Percentiles rank a stretch among this genome's conserved stretches.
Evolutionary conservation across 2,888 invertebrate species (phyloP).

Genomic region (Phyllotreta striolata): DNA sequence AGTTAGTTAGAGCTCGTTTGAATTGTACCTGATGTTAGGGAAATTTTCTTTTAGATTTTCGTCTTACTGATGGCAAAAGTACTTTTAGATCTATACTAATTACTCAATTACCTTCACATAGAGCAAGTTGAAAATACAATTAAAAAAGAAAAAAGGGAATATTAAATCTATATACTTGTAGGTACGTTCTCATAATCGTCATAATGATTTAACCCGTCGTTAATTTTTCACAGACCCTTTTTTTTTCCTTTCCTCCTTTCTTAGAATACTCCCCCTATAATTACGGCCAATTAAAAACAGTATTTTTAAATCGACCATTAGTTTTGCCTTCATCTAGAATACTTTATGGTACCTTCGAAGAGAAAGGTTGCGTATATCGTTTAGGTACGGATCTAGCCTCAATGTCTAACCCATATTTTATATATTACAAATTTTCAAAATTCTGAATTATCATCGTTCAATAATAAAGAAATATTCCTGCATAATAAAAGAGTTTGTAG

Average conservation of each 20-base stretch:
- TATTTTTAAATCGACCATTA: constrained; percentile 35
- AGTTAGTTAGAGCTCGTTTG: constrained; percentile 7
- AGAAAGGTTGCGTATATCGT: not conserved
- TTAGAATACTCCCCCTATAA: constrained; percentile 38
- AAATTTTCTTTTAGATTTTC: no score
- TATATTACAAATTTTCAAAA: not conserved
- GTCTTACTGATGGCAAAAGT: no score
- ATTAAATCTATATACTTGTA: no score
- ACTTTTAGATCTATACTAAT: no score
- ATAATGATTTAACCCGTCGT: constrained; percentile 30
- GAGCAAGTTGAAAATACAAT: no score
- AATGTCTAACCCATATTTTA: not conserved
- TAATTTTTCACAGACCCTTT: constrained; percentile 34
- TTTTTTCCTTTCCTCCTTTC: constrained; percentile 27
- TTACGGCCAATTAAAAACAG: constrained; percentile 40
- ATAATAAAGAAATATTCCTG: no score
- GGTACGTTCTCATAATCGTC: constrained; percentile 16
- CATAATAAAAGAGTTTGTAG: no score
- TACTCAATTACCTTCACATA: no score
- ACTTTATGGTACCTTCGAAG: constrained; percentile 33
- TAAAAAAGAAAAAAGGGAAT: no score
- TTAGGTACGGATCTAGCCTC: constrained; percentile 11
- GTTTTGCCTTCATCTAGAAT: constrained; percentile 35
- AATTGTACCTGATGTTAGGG: no score
- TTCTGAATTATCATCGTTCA: no score